Evolutionary conservation across 2,888 invertebrate genomes (phyloP), one percentile per base, ranked within the genome.

Genomic region (Caenorhabditis drosophilae): DNA sequence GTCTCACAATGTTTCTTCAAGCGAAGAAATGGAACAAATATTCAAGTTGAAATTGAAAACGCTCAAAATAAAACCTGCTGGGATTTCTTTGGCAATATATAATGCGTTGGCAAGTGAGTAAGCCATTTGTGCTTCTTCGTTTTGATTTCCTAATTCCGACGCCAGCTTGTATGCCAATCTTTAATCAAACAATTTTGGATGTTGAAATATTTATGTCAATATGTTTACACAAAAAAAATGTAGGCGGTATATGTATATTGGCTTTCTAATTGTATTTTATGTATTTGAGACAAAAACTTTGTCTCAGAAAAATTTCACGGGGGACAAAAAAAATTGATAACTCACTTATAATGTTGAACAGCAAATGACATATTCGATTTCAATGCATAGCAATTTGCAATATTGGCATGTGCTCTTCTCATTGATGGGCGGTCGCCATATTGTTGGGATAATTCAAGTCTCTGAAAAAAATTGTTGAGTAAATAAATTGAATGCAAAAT

Each of bases 381-480:
- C 56, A 67, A 44, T 26, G 67, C 60, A 40, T 67, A 57, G 54
- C 67, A 67, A 61, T 67, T 67, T 18, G 60, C 67, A 40, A 67
- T 67, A 41, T 67, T 67, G 1, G 67, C 60, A 42, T 67, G 60
- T 34, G 67, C 67, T n/a, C 67, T 48, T 45, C 67, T 48, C 61
- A 57, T 56, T 23, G 60, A 60, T 23, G 54, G 45, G 12, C 60
- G 34, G 41, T 67, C 67, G 27, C 67, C 67, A 54, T 57, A 67
- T 57, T 67, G 60, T 61, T 67, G 60, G 4, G 67, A 56, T 53
- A 67, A 57, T 60, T 67, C 67, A 23, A 67, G 57, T 53, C 67
- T 60, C 67, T 67, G 60, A 52, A 67, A 60, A 16, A 35, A 9
- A 45, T 12, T 15, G 4, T 36, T n/a, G 12, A 9, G 31, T n/a